These are phyloP conservation scores for Psilopsiagon aymara DNA, from an alignment of 2,113 vertebrate species.

Conservation along the genomic window DNA sequence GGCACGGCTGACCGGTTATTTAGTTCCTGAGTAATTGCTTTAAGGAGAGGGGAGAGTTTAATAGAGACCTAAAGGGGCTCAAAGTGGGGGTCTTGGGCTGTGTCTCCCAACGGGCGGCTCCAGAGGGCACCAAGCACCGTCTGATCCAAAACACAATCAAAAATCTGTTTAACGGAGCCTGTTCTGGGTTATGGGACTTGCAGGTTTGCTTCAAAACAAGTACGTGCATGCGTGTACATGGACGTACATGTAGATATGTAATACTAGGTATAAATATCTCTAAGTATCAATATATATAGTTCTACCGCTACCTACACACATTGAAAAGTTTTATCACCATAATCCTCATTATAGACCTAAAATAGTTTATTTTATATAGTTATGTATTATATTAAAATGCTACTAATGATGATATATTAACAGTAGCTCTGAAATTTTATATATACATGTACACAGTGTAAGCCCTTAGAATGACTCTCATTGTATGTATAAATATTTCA, in stretches of 20 bases:
- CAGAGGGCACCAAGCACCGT: background rate
- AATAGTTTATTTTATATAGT: background rate
- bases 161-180: background rate
- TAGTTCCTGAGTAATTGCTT: background rate
- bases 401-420: background rate
- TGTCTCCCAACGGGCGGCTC: background rate
- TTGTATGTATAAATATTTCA: background rate
- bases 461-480: background rate
- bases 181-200: background rate
- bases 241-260: background rate
- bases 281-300: too few species aligned
- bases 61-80: background rate
- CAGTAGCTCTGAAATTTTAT: background rate
- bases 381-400: background rate
- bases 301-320: too few species aligned
- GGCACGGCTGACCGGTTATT: background rate
- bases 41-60: background rate
- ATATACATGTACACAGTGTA: accelerated
- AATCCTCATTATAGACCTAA: background rate
- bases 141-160: background rate
- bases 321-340: background rate
- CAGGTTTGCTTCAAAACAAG: background rate
- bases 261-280: background rate
- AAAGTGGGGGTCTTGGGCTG: background rate
- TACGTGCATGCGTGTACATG: accelerated